A percentile compares a stretch with the other conserved stretches of the same genome.
These are phyloP conservation scores for Urocyon cinereoargenteus DNA, from an alignment of 2,797 vertebrate genomes.

Conservation along the genomic window DNA sequence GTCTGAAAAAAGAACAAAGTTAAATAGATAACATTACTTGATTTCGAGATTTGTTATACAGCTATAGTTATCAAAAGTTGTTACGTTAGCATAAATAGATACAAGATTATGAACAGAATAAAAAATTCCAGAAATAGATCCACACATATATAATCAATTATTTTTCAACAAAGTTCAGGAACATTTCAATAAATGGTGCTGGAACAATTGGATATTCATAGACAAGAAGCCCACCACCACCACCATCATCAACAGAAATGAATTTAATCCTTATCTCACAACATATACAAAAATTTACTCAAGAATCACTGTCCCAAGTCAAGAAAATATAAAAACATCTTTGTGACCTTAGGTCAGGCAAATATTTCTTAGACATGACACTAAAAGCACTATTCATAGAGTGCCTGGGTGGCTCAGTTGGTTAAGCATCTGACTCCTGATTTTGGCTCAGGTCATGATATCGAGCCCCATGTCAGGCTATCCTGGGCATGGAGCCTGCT, in stretches of 20 bases:
- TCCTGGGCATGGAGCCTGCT: background rate
- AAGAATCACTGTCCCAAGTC: slow-evolving; percentile 15
- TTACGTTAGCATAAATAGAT: background rate
- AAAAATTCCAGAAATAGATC: background rate
- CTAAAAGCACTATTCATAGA: background rate
- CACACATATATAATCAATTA: background rate
- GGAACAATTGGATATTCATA: background rate
- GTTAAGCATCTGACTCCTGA: background rate
- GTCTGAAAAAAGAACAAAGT: background rate
- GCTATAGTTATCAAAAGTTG: background rate
- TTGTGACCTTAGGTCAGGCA: background rate
- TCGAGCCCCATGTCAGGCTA: background rate
- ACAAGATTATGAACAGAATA: background rate
- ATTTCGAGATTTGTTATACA: slow-evolving; percentile 33
- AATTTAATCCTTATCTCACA: background rate
- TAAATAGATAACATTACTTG: background rate
- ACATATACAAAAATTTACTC: slow-evolving; percentile 3
- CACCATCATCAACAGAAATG: background rate
- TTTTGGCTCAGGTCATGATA: background rate
- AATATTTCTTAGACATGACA: slow-evolving; percentile 46
- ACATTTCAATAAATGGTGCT: slow-evolving; percentile 12
- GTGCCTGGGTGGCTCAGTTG: background rate
- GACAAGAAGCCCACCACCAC: background rate
- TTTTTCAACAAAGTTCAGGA: slow-evolving; percentile 52
- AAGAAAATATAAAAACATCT: slow-evolving; percentile 46